These are phyloP conservation scores for Pherbina coryleti DNA, from an alignment of 2,888 invertebrate species.

Conservation along the genomic window DNA sequence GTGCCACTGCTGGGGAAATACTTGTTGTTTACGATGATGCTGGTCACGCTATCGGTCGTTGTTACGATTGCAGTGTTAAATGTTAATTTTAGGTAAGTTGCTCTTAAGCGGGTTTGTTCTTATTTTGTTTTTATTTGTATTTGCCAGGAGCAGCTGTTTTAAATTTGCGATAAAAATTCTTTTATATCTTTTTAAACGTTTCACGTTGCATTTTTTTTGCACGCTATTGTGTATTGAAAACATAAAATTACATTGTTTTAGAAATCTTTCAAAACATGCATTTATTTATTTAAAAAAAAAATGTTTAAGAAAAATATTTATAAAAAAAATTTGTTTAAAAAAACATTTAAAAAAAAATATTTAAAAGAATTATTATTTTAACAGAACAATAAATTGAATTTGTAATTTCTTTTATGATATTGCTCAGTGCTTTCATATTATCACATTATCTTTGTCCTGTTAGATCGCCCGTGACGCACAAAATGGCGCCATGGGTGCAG, in stretches of 20 bases:
- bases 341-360: too few relatives aligned
- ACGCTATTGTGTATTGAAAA: neutral
- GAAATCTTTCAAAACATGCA: too few relatives aligned
- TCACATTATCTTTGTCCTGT: neutral
- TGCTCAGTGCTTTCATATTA: neutral
- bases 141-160: too few relatives aligned
- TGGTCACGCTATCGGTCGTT: constrained; percentile 92
- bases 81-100: constrained; percentile 82
- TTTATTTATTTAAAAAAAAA: too few relatives aligned
- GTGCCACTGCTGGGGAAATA: constrained; percentile 93
- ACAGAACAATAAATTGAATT: too few relatives aligned
- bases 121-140: too few relatives aligned
- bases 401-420: too few relatives aligned
- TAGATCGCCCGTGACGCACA: constrained; percentile 91
- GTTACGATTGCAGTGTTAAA: constrained; percentile 94
- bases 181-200: neutral
- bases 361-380: too few relatives aligned
- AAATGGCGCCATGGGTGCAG: constrained; percentile 92
- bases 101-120: too few relatives aligned
- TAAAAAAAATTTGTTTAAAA: too few relatives aligned
- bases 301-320: too few relatives aligned
- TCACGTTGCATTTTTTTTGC: neutral
- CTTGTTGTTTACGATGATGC: constrained; percentile 93
- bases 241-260: neutral
- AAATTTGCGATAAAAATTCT: neutral